Base-by-base conservation (phyloP, 1,140 invertebrate species). In the Apolygus lucorum region DNA sequence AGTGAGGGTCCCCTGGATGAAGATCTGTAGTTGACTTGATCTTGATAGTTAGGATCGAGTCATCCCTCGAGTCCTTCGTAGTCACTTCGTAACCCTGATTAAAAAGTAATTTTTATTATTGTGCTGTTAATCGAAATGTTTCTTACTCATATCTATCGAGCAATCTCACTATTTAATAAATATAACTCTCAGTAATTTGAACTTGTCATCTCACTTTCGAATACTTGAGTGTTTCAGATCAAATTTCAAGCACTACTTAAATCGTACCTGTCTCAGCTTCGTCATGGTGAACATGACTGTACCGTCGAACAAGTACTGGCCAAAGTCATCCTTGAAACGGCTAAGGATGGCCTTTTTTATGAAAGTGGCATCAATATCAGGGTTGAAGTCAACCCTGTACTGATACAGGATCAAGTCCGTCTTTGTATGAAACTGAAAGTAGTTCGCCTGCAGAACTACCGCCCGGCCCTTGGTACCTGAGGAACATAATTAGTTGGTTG, bases 331-430 rank as follows among this genome's bases (percentile, higher is more conserved):
- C 27, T 76, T 77, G 71, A 90, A 87, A 1, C 78, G 54, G 21
- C 79, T 76, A 0, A 92, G 68, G 0, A 92, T 75, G 0, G 74
- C 81, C 74, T 87, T 88, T n/a, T 86, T 82, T 2, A 87, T 78
- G 0, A 68, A 62, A 0, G 86, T 87, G 21, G 81, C 79, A 54
- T 92, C 90, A 72, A 91, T 85, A 11, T 86, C 83, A 0, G 92
- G 92, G 0, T 78, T 75, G 74, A 93, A 89, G 74, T 90, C 87
- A 0, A 96, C 92, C 70, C 86, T 83, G 76, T 96, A 95, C 73
- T 94, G 90, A 68, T 86, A 88, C 0, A 95, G 78, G 27, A 84
- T 80, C 90, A 90, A 94, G 62, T 90, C 81, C 0, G 89, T 84
- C 0, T 79, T 81, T 0, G 84, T 83, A 1, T 86, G 65, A 1